phyloP scores from a whole-genome alignment of 1,140 invertebrate species.

The Triops cancriformis region DNA sequence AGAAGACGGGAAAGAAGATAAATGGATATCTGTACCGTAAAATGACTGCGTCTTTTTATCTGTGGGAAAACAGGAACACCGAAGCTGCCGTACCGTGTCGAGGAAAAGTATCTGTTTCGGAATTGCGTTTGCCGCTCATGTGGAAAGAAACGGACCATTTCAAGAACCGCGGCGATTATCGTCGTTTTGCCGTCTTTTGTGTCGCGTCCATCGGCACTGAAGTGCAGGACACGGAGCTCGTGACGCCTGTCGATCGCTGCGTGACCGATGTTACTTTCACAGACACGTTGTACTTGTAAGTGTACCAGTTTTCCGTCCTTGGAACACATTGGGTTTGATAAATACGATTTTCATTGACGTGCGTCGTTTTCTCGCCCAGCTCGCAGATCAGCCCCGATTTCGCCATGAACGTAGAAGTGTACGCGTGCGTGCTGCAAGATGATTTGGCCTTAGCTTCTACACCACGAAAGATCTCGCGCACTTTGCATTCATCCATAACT shows the following conservation, averaged over 20 bases:
- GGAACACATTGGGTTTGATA: not conserved
- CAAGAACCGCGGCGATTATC: slow-evolving; percentile 61
- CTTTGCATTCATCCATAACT: slow-evolving; percentile 59
- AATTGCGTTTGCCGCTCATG: slow-evolving; percentile 60
- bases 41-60: not conserved
- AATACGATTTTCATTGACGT: slow-evolving; percentile 24
- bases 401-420: slow-evolving; percentile 56
- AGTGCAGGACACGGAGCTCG: slow-evolving; percentile 57
- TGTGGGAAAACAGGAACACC: not conserved
- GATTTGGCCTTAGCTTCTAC: slow-evolving; percentile 60
- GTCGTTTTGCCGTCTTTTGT: slow-evolving; percentile 62
- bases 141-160: slow-evolving; percentile 65
- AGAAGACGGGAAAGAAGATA: not conserved
- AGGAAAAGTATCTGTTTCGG: slow-evolving; percentile 44
- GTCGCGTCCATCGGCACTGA: slow-evolving; percentile 57
- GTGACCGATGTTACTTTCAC: slow-evolving; percentile 62
- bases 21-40: too few species aligned
- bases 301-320: slow-evolving; percentile 30
- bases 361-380: slow-evolving; percentile 44
- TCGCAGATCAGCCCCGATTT: slow-evolving; percentile 55
- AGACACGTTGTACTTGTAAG: slow-evolving; percentile 60
- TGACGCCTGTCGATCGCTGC: slow-evolving; percentile 57
- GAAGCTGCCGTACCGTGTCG: not conserved
- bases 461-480: slow-evolving; percentile 55
- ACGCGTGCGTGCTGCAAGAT: slow-evolving; percentile 57